These are phyloP conservation scores for Strix aluco DNA, from an alignment of 2,113 vertebrate genomes.

Conservation along the genomic window DNA sequence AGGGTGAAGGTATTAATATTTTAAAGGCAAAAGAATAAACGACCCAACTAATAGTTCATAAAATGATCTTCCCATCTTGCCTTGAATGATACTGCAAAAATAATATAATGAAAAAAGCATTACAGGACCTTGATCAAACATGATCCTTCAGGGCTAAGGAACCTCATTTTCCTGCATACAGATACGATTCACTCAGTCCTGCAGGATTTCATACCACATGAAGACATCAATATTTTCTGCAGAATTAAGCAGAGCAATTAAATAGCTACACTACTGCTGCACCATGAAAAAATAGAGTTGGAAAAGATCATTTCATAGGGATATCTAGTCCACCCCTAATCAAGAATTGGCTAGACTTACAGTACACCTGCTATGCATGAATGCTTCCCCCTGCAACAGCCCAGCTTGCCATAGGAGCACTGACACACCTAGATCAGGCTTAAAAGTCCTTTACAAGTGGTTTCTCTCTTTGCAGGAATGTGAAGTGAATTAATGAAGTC, in stretches of 20 bases:
- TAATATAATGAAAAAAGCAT: neutral
- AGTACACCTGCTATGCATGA: neutral
- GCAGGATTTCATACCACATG: neutral
- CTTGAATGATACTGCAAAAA: neutral
- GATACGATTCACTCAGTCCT: neutral
- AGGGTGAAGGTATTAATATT: neutral
- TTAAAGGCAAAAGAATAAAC: slow-evolving; percentile 24
- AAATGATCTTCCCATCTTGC: neutral
- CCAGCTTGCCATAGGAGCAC: neutral
- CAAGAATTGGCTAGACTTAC: neutral
- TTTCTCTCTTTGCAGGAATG: neutral
- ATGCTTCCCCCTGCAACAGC: neutral
- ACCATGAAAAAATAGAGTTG: neutral
- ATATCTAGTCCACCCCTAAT: neutral
- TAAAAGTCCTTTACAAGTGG: neutral
- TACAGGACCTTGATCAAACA: neutral
- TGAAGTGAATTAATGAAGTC: neutral
- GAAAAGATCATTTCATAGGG: neutral
- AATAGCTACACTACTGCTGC: neutral
- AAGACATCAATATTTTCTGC: neutral
- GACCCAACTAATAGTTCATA: neutral
- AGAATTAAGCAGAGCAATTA: neutral
- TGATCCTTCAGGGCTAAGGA: neutral
- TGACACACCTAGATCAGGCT: neutral
- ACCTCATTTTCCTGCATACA: neutral